Evolutionary conservation across 2,113 vertebrate genomes (phyloP).

Genomic region (Ictalurus furcatus): DNA sequence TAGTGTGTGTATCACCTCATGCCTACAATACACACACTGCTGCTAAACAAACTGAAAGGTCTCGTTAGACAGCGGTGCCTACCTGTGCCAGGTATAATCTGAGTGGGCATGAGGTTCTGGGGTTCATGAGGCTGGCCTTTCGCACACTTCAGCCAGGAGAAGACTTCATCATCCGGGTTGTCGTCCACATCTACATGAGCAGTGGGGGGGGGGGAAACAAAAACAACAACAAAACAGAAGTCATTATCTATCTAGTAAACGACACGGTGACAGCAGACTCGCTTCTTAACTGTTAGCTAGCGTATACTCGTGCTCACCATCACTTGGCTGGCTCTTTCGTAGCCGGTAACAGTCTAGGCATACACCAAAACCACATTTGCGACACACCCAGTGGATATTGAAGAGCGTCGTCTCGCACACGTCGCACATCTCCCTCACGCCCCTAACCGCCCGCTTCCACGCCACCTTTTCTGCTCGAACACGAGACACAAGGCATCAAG

Average conservation of each 20-base stretch:
- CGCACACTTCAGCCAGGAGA: slow-evolving; percentile 97
- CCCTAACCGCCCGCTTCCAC: slow-evolving; percentile 96
- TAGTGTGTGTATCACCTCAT: neutral
- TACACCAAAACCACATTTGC: slow-evolving; percentile 97
- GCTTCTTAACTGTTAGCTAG: neutral
- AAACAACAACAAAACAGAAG: neutral
- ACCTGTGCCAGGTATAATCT: slow-evolving; percentile 99
- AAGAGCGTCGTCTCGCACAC: slow-evolving; percentile 98
- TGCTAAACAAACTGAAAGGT: neutral
- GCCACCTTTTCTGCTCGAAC: slow-evolving; percentile 90
- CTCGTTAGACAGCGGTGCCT: slow-evolving; percentile 42
- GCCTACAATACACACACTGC: neutral
- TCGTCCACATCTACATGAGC: slow-evolving; percentile 83
- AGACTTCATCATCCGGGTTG: slow-evolving; percentile 91
- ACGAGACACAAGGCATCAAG: neutral
- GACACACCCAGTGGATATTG: slow-evolving; percentile 99
- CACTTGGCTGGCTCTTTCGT: slow-evolving; percentile 86
- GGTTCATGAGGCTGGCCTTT: slow-evolving; percentile 98
- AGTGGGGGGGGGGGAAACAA: slow-evolving; percentile 48
- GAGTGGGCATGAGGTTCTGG: slow-evolving; percentile 98
- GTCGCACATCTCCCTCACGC: slow-evolving; percentile 97
- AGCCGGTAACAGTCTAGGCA: slow-evolving; percentile 97
- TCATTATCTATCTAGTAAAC: neutral
- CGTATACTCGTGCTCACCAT: slow-evolving; percentile 73
- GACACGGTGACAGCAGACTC: too few relatives aligned